Conservation (phyloP, 2,888 invertebrate genomes). For the Folsomia manolachei region DNA sequence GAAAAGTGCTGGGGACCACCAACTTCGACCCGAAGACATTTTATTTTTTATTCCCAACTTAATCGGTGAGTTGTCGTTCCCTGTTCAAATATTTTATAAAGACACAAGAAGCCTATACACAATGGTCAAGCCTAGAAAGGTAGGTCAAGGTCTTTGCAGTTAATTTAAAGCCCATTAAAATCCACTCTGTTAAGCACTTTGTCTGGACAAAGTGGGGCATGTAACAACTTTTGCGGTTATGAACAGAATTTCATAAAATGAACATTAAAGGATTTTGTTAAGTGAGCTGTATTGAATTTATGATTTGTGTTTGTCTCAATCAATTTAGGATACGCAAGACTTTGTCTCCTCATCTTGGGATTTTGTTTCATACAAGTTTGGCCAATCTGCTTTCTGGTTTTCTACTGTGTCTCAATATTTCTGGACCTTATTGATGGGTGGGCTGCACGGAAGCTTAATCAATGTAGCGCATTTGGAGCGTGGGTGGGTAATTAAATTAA, state of each 20-base stretch:
- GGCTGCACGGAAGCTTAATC: conserved; percentile 47
- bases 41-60: conserved; percentile 42
- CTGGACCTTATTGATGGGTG: conserved; percentile 50
- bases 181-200: too few species aligned
- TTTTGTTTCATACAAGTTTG: conserved; percentile 25
- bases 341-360: conserved; percentile 41
- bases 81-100: background rate
- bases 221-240: too few species aligned
- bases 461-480: conserved; percentile 48
- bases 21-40: conserved; percentile 20
- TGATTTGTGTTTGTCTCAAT: background rate
- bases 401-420: conserved; percentile 41
- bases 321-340: conserved; percentile 44
- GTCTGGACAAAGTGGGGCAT: background rate
- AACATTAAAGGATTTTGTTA: too few species aligned
- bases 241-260: too few species aligned
- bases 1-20: background rate
- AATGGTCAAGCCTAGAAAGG: too few species aligned
- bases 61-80: conserved; percentile 29
- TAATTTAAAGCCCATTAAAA: too few species aligned
- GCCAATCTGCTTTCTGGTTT: conserved; percentile 35
- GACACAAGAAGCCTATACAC: too few species aligned
- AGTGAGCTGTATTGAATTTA: background rate
- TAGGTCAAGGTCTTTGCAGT: too few species aligned
- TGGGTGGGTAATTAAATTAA: conserved; percentile 40